A percentile compares a stretch with the other conserved stretches of the same genome.
These are phyloP conservation scores for Malurus elegans DNA, from an alignment of 2,113 vertebrate species.

Conservation along the genomic window DNA sequence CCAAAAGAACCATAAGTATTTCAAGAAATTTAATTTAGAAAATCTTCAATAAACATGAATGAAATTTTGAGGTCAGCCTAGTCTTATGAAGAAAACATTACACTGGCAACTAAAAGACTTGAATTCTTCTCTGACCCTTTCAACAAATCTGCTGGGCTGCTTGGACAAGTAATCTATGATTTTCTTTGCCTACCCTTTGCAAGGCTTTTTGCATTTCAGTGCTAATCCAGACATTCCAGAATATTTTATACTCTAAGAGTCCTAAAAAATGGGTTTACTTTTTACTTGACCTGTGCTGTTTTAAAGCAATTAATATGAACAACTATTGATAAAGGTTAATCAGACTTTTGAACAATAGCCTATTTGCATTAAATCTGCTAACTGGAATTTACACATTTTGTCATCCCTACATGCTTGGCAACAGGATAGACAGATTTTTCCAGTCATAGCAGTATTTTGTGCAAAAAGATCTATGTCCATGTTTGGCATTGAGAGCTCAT, in stretches of 20 bases:
- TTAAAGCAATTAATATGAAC: neutral
- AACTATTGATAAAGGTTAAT: neutral
- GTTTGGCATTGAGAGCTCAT: neutral
- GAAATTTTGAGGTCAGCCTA: neutral
- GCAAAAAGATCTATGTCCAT: neutral
- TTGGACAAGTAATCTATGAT: neutral
- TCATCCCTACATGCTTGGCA: neutral
- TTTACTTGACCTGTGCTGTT: neutral
- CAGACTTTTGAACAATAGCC: neutral
- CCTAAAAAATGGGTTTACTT: neutral
- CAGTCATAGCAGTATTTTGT: neutral
- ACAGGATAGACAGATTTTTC: neutral
- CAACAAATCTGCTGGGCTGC: neutral
- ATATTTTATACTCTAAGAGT: neutral
- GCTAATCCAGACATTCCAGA: neutral
- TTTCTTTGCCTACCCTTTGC: neutral
- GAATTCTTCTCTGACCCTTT: neutral
- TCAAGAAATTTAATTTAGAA: neutral
- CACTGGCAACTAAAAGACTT: neutral
- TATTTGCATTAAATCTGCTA: neutral
- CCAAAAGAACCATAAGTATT: neutral
- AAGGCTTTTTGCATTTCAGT: neutral
- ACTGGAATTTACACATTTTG: neutral
- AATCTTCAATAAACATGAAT: neutral
- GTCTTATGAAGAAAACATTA: neutral